These are phyloP conservation scores for Atopsyche davidsoni DNA, from an alignment of 1,140 invertebrate species.

Conservation along the genomic window DNA sequence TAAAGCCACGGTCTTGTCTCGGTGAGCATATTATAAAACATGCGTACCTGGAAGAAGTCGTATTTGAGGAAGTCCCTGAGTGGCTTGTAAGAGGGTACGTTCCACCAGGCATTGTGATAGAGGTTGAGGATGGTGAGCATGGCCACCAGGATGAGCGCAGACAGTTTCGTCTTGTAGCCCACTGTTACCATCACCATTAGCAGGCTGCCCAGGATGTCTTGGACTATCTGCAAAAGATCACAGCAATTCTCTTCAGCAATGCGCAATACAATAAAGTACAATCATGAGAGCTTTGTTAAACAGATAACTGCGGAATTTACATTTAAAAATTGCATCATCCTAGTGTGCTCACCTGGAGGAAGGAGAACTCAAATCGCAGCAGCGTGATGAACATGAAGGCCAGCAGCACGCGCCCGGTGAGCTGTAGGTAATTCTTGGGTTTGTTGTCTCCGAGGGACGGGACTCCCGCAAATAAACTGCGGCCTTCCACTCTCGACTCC, in stretches of 20 bases:
- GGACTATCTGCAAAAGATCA: conserved; percentile 61
- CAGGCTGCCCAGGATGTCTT: conserved; percentile 88
- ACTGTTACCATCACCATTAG: conserved; percentile 95
- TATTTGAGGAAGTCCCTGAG: conserved; percentile 99
- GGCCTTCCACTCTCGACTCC: conserved; percentile 86
- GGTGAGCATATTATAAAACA: too few relatives aligned
- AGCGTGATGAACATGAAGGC: conserved; percentile 99
- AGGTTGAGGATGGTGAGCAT: conserved; percentile 88
- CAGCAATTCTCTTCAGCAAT: too few relatives aligned
- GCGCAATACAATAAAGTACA: not conserved
- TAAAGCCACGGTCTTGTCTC: too few relatives aligned
- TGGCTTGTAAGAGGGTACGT: conserved; percentile 87
- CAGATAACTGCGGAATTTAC: not conserved
- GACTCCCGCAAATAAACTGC: conserved; percentile 95
- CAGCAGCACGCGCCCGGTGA: conserved; percentile 90
- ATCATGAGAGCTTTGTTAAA: not conserved
- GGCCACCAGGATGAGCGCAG: conserved; percentile 87
- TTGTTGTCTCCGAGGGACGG: conserved; percentile 95
- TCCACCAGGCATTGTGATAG: conserved; percentile 98
- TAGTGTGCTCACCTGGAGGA: conserved; percentile 71
- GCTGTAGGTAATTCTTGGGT: conserved; percentile 94
- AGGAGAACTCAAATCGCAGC: conserved; percentile 86
- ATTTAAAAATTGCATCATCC: not conserved
- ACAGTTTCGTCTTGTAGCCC: conserved; percentile 98
- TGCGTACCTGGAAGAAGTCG: conserved; percentile 94